Base-by-base conservation (phyloP, 2,888 invertebrate species). In the Drosophila nr. medialis region DNA sequence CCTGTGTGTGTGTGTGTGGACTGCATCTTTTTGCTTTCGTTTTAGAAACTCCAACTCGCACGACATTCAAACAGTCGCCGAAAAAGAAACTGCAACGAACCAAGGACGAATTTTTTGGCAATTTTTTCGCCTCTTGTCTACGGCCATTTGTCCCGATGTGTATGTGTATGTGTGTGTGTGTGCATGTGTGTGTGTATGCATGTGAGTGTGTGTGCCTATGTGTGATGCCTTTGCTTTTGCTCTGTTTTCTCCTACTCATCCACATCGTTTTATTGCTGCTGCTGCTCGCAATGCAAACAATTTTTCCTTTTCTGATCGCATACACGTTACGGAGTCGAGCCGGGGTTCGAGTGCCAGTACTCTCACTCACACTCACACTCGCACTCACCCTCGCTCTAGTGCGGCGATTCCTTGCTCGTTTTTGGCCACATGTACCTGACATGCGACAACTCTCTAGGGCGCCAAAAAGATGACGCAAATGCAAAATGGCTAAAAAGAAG, bases 91-190 rank as follows among this genome's bases (percentile, higher is more conserved):
- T 91, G 91, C 90, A 90, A 91, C 92, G 89, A 90, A 86, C 88
- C 92, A 92, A 92, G 91, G 91, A 91, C 91, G 92, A 91, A 92
- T 91, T 90, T 91, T 92, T 92, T 90, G 90, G 90, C 83, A 86
- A 77, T 89, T 87, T 91, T 91, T 89, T 83, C 78, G 53, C 40
- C 45, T 51, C 69, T 53, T 59, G 54, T 64, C 72, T 62, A 50
- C 58, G 40, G 18, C 34, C 66, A 60, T 30, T 51, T 63, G 63
- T 59, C 34, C 62, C 56, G 62, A 42, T 48, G 48, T 45, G 8
- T 55, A 45, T 58, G 36, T 59, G 30, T 6, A 7, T 29, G 29
- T 29, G 29, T 29, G 29, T 45, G 24, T 50, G 3, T 62, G 29
- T 27, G 24, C 18, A 5, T 40, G 38, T 59, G 32, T 49, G 5